Base-by-base conservation (phyloP, 2,888 invertebrate genomes). In the Brenthis hecate region DNA sequence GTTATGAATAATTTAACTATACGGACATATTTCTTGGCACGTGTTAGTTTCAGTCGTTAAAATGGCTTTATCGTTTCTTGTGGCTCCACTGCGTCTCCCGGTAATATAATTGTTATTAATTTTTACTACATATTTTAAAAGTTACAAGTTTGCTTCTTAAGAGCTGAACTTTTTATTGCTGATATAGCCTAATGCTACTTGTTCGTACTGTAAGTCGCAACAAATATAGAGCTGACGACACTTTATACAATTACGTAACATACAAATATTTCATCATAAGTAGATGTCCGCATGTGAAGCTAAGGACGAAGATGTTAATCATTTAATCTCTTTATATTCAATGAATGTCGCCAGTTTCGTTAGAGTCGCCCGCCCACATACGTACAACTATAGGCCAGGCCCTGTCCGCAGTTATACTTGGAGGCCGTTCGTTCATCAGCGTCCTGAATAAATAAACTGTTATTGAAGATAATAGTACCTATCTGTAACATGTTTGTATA, bases 381-480 rank as follows among this genome's bases (percentile, higher is more conserved):
- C 72, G 68, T 71, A 71, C 69, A 72, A 67, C 66, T 56, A 72
- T 65, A 70, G 69, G 71, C 66, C 67, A 70, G 56, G 68, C 64
- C 75, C 74, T 73, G 73, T 71, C 70, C 70, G 68, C 70, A 72
- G 69, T 79, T 76, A 77, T 72, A 77, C 76, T 74, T 77, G 79
- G 79, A 80, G 82, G 80, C 78, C 81, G 79, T 72, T 69, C 76
- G 78, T 76, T 77, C 79, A 79, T 74, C 76, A 73, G 53, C 67
- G 82, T 81, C 81, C 81, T 83, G 84, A 83, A 84, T 84, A 84
- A 81, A 82, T 78, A 83, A 82, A 78, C 71, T 70, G 69, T 73
- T 70, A 67, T 71, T 71, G 71, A 66, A 68, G 65, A 68, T 62
- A 68, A 71, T 64, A 62, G 61, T 69, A 55, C n/a, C 51, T 66